Evolutionary conservation across 2,113 vertebrate genomes (phyloP), one percentile per base, ranked within the genome.

Genomic region (Gymnarchus niloticus): DNA sequence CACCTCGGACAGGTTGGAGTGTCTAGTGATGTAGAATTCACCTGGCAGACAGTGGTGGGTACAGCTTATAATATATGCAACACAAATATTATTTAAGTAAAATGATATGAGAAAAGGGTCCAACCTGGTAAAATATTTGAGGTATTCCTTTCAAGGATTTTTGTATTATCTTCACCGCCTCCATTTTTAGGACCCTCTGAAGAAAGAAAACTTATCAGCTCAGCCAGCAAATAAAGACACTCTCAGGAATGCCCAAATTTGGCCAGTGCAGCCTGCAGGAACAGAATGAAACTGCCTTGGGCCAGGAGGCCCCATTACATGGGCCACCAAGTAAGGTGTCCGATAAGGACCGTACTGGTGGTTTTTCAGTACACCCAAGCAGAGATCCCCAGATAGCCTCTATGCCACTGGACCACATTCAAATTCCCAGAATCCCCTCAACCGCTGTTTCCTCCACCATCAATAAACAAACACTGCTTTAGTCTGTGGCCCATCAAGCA

Each of bases 1-100:
- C 85, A 97, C 96, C 93, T 99, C 98, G 0, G 98, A 99, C 54
- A 99, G 95, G 90, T 99, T 99, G 48, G 97, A 99, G 90, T 99
- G 98, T 0, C 97, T 94, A 0, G 97, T 96, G 88, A 99, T 96
- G 76, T 99, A 99, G 91, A 99, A 99, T 92, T 99, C 98, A 59
- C 98, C 98, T 99, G 90, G 37, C 41, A 83, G 84, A 46, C 7
- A 21, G 49, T 0, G 83, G 0, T 87, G 81, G 10, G 25, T 10
- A 19, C 5, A 83, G 9, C n/a, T 59, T 83, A 65, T 33, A 56
- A 44, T 77, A n/a, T 1, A 41, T 77, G 33, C 19, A 56, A 12
- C 0, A 65, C 46, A 51, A 33, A 86, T 23, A 84, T 28, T 8
- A 4, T 78, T 3, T 23, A 21, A 6, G 3, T 3, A 54, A 65